phyloP scores from a whole-genome alignment of 2,797 vertebrate species.

The Cuculus canorus region DNA sequence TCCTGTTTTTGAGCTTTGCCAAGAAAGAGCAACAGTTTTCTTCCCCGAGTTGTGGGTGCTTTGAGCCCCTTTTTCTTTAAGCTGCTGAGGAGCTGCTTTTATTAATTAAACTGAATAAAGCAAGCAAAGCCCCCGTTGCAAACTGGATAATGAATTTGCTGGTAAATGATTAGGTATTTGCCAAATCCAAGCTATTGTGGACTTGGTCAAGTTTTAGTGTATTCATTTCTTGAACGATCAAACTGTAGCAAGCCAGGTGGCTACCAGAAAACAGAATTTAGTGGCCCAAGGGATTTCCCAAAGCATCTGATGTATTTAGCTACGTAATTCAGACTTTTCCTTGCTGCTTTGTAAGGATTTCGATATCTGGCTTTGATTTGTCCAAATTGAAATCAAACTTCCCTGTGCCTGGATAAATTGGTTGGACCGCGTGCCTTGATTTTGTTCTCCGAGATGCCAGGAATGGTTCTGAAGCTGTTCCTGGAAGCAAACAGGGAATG shows the following conservation, averaged over 20 bases:
- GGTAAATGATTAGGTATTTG: neutral
- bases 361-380: neutral
- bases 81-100: neutral
- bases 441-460: neutral
- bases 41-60: neutral
- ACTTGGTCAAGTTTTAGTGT: neutral
- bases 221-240: neutral
- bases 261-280: neutral
- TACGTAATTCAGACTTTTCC: neutral
- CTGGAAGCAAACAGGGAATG: neutral
- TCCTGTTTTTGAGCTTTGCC: neutral
- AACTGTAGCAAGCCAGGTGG: neutral
- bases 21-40: neutral
- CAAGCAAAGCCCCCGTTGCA: neutral
- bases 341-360: neutral
- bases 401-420: rapidly evolving
- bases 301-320: neutral
- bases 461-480: neutral
- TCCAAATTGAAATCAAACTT: neutral
- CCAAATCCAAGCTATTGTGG: neutral
- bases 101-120: neutral
- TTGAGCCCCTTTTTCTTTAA: neutral
- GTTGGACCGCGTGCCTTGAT: neutral
- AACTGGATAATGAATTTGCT: neutral
- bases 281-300: neutral